These are phyloP conservation scores for Bathynomus jamesi DNA, from an alignment of 1,140 invertebrate genomes.

Conservation along the genomic window DNA sequence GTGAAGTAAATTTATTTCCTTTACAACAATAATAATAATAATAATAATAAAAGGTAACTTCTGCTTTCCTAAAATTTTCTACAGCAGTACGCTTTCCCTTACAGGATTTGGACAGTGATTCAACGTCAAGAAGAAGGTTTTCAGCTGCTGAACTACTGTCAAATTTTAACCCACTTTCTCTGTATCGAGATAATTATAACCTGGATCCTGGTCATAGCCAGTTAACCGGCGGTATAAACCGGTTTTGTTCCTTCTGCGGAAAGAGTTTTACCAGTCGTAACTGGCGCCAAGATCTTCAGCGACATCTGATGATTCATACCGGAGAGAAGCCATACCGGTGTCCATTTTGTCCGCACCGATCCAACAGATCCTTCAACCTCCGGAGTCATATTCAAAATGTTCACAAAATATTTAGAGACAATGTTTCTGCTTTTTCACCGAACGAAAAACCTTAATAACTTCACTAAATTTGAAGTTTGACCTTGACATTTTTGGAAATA, in stretches of 20 bases:
- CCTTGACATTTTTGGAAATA: too few species aligned
- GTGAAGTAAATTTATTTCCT: too few species aligned
- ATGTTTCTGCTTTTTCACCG: too few species aligned
- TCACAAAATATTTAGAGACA: too few species aligned
- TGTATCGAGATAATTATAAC: not conserved
- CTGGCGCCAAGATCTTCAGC: slow-evolving; percentile 32
- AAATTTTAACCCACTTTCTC: not conserved
- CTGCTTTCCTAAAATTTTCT: not conserved
- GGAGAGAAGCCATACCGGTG: slow-evolving; percentile 81
- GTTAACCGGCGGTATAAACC: not conserved
- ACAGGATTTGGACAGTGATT: not conserved
- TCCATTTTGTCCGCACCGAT: slow-evolving; percentile 55
- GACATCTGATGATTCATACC: slow-evolving; percentile 53
- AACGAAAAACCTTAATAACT: too few species aligned
- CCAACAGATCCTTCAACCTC: slow-evolving; percentile 64
- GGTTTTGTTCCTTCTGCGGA: slow-evolving; percentile 27
- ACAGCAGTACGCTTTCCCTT: not conserved
- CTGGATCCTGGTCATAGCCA: not conserved
- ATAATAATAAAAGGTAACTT: not conserved
- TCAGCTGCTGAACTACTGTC: not conserved
- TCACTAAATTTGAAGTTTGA: too few species aligned
- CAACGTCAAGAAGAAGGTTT: not conserved
- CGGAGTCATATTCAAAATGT: slow-evolving; percentile 62
- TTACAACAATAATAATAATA: not conserved
- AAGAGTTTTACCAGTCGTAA: slow-evolving; percentile 29